Base-by-base conservation (phyloP, 2,113 vertebrate genomes). In the Fulmarus glacialis region DNA sequence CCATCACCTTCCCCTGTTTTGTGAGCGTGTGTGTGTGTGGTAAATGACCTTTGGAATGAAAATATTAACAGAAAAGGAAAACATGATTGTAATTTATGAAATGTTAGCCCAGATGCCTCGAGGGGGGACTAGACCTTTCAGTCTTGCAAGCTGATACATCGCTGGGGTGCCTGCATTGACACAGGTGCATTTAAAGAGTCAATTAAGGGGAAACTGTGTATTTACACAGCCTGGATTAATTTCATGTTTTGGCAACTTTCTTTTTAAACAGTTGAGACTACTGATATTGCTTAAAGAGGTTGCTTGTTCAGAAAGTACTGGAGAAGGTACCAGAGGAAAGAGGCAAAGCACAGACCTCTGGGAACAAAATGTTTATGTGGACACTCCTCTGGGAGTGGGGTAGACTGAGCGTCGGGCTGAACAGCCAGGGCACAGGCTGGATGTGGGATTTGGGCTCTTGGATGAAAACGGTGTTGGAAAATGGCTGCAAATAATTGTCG, bases 21-120 rank as follows among this genome's bases (percentile, higher is more conserved):
- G 77, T 66, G 93, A 67, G 74, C 2, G 71, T 42, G 73, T 42
- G 38, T 90, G 90, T 77, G 38, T 90, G 90, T 77, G 36, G 80
- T 85, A 92, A 95, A 56, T 97, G 97, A 98, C 97, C 97, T 97
- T 97, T 98, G 94, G 82, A 98, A 97, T 97, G 95, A 94, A 97
- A 96, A 96, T 97, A 97, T 95, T 92, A 97, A 93, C 93, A 95
- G 85, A 93, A 93, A 89, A 97, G 89, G 96, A 97, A 98, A 97
- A 97, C 96, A 96, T 74, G 75, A 92, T 71, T 97, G 96, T 97
- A 97, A 97, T 97, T 97, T 98, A 87, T 72, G 91, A 96, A 97
- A 93, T 93, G 95, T 97, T 96, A 96, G 93, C 89, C 71, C 66
- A 56, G 75, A 81, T 87, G 87, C 94, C 97, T 89, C 91, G 3